Conservation (phyloP, 2,888 invertebrate species). For the Omphaloscelis lunosa region DNA sequence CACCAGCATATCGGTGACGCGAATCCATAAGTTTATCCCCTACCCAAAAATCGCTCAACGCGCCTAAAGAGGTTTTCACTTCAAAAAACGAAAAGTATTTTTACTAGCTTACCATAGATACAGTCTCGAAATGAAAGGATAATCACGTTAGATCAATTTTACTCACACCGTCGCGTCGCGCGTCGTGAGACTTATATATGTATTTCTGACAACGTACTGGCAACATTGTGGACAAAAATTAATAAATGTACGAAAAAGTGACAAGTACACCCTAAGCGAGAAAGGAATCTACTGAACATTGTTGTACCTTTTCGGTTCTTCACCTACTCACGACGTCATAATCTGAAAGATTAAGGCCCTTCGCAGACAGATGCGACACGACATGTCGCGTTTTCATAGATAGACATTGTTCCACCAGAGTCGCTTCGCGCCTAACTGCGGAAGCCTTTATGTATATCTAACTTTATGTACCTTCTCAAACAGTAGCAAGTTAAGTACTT, state of each 20-base stretch:
- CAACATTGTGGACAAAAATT: neutral
- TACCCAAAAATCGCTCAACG: no score
- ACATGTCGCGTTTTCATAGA: no score
- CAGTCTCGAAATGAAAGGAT: neutral
- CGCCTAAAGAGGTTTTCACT: no score
- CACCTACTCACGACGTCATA: neutral
- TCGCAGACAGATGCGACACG: no score
- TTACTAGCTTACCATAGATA: neutral
- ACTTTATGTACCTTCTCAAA: no score
- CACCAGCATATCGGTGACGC: no score
- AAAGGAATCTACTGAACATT: neutral
- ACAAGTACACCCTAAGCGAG: neutral
- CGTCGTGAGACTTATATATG: neutral
- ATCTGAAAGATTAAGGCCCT: neutral
- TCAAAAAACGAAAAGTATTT: no score
- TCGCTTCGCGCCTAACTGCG: no score
- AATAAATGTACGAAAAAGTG: neutral
- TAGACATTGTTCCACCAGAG: no score
- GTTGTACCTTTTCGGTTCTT: neutral
- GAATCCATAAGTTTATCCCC: no score
- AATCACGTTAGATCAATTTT: neutral
- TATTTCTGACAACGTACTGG: neutral
- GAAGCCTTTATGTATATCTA: no score
- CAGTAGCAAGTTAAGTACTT: no score
- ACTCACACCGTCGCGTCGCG: neutral